A percentile compares a stretch with the other conserved stretches of the same genome.
phyloP scores from a whole-genome alignment of 2,888 invertebrate species.

The Acronicta alni region DNA sequence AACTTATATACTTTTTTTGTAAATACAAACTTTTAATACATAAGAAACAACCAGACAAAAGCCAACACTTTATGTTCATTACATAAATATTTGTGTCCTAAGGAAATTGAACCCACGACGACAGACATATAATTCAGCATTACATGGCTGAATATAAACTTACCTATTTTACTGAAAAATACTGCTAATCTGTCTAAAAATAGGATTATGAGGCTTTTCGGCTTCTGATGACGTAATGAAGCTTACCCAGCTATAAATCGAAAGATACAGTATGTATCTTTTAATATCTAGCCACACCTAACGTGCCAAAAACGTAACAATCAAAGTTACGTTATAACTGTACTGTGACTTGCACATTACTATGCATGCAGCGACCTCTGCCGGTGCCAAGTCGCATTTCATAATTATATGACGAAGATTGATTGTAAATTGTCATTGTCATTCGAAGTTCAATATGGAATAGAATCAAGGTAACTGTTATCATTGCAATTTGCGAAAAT shows the following conservation, averaged over 20 bases:
- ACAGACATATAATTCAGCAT: no score
- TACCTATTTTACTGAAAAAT: no score
- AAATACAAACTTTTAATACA: no score
- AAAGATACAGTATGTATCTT: not conserved
- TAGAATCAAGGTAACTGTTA: constrained; percentile 1
- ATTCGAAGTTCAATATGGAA: not conserved
- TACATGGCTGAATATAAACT: no score
- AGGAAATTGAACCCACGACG: no score
- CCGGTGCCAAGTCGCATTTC: constrained; percentile 39
- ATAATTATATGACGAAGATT: constrained; percentile 42
- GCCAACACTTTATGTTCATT: no score
- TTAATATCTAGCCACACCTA: not conserved
- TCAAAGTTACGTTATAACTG: constrained; percentile 55
- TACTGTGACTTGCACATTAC: constrained; percentile 45
- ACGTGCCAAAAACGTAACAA: constrained; percentile 47
- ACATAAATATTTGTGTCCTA: no score
- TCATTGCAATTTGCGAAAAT: not conserved
- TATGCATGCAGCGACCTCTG: constrained; percentile 42
- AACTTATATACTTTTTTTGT: no score
- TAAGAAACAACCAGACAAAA: no score
- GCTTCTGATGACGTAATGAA: not conserved
- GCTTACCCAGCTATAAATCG: not conserved
- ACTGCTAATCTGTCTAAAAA: no score
- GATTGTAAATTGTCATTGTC: constrained; percentile 37
- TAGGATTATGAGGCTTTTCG: no score